Evolutionary conservation across 2,797 vertebrate species (phyloP), one percentile per base, ranked within the genome.

Genomic region (Cirrhinus mrigala): DNA sequence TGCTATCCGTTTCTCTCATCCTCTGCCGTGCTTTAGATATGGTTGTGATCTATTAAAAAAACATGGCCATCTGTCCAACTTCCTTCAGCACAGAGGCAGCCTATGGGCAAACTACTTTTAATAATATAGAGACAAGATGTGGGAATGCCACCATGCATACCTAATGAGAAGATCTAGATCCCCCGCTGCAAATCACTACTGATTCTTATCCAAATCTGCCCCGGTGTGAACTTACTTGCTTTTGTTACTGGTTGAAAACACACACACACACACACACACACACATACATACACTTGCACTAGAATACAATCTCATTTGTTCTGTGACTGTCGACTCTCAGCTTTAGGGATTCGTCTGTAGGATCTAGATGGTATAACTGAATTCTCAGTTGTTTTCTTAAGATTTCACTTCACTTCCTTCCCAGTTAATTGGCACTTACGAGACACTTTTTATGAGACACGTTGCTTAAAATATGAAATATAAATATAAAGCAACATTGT

Each of bases 51-150:
- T 95, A 95, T 95, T 94, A 93, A 95, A 90, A 95, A 93, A 88
- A 89, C 90, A 89, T 91, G 94, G 92, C 95, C 94, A 96, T 96
- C 95, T 96, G 94, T 94, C 93, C 93, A 90, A 92, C 93, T 92
- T 93, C 92, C 94, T 94, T 94, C 91, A 94, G 93, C 92, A 93
- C 82, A 88, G 92, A 94, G 93, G 93, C 92, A 94, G 95, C 95
- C 94, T 87, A 90, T 88, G 87, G 88, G 87, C 88, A 87, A 88
- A 90, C 87, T 89, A 89, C 88, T 87, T 95, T 96, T 94, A 95
- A 96, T 95, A 95, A 94, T 95, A 95, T 94, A 95, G 91, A 92
- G 92, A 93, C 89, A 87, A 29, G 88, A 90, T 90, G 87, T 85
- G 82, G 88, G 88, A 84, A 87, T 83, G 87, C 87, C 88, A 83